Evolutionary conservation across 2,888 invertebrate species (phyloP).

Genomic region (Caenorhabditis angaria): DNA sequence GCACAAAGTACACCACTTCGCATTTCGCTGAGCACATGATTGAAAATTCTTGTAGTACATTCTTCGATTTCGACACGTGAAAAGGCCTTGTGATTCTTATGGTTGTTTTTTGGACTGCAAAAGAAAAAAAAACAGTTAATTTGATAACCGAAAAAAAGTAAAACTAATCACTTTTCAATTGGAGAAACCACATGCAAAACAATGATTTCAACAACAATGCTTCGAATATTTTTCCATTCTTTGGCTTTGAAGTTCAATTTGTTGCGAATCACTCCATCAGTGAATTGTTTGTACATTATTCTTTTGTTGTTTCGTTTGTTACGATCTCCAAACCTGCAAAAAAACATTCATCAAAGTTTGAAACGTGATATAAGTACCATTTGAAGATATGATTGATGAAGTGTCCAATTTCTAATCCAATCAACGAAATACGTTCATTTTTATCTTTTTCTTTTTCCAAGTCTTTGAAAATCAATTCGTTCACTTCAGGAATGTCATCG

Average conservation of each 20-base stretch:
- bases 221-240: constrained; percentile 65
- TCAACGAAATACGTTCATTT: constrained; percentile 16
- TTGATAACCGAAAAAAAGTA: not conserved
- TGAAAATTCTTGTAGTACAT: constrained; percentile 62
- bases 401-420: constrained; percentile 42
- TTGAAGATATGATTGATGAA: constrained; percentile 48
- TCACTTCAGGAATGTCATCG: constrained; percentile 43
- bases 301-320: constrained; percentile 14
- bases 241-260: constrained; percentile 60
- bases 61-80: constrained; percentile 44
- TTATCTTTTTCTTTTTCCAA: constrained; percentile 30
- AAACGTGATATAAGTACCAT: constrained; percentile 15
- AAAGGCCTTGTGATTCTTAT: constrained; percentile 17
- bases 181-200: constrained; percentile 24
- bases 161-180: constrained; percentile 4
- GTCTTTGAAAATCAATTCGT: constrained; percentile 24
- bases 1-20: constrained; percentile 66
- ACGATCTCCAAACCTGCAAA: constrained; percentile 25
- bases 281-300: constrained; percentile 31
- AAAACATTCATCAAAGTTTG: too few relatives aligned
- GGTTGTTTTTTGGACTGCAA: constrained; percentile 31
- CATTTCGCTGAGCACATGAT: constrained; percentile 68
- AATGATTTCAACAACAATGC: constrained; percentile 46
- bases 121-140: not conserved
- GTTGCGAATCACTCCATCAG: constrained; percentile 41